Evolutionary conservation across 1,140 invertebrate genomes (phyloP).

Genomic region (Tigriopus japonicus): DNA sequence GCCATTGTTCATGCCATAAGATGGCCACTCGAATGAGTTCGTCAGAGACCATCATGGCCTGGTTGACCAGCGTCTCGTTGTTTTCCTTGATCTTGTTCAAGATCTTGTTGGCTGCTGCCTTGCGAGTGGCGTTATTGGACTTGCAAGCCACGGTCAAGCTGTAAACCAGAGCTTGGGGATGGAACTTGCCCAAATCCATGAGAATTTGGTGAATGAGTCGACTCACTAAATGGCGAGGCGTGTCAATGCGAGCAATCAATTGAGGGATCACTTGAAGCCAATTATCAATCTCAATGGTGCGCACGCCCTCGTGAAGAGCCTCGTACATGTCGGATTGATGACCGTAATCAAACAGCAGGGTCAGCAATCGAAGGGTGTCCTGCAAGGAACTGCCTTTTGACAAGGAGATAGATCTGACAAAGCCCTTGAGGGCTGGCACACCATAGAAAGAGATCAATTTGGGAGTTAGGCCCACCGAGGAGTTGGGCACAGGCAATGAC

Average conservation of each 20-base stretch:
- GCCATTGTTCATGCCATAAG: conserved; percentile 98
- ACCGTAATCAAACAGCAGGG: conserved; percentile 88
- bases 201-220: conserved; percentile 72
- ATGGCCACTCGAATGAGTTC: conserved; percentile 96
- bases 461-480: neutral
- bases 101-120: conserved; percentile 82
- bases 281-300: conserved; percentile 85
- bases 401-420: conserved; percentile 83
- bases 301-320: conserved; percentile 73
- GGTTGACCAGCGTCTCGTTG: conserved; percentile 69
- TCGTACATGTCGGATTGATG: conserved; percentile 83
- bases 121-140: conserved; percentile 59
- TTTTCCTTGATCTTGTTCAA: conserved; percentile 88
- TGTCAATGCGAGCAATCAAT: conserved; percentile 92
- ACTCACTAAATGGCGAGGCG: conserved; percentile 62
- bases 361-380: conserved; percentile 80
- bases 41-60: conserved; percentile 79
- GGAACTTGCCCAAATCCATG: conserved; percentile 67
- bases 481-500: neutral
- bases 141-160: conserved; percentile 93
- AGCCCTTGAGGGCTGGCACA: conserved; percentile 82
- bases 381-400: conserved; percentile 81
- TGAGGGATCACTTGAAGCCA: conserved; percentile 99
- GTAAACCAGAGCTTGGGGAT: conserved; percentile 79
- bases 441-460: conserved; percentile 3